phyloP scores from a whole-genome alignment of 2,888 invertebrate species.

The Phaedon cochleariae region DNA sequence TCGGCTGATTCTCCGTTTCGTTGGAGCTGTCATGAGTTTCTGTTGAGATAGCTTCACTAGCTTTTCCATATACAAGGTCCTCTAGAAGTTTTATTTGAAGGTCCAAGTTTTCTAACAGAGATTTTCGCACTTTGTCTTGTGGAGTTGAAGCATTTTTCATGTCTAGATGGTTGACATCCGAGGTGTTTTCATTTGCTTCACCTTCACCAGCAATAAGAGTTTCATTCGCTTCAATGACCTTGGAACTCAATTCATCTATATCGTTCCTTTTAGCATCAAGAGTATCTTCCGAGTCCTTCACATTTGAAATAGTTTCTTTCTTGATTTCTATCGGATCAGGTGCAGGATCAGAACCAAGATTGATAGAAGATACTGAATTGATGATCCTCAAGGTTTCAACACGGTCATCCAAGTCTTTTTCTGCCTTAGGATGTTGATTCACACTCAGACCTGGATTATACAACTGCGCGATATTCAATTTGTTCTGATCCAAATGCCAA shows the following conservation, averaged over 20 bases:
- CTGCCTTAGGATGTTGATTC: background rate
- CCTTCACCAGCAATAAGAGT: too few species aligned
- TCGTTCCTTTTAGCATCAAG: too few species aligned
- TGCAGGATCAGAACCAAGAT: too few species aligned
- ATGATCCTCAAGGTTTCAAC: background rate
- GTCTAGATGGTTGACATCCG: background rate
- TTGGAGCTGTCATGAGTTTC: too few species aligned
- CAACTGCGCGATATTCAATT: background rate
- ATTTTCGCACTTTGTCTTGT: background rate
- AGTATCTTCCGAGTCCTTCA: too few species aligned
- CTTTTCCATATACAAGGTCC: background rate
- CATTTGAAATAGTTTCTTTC: too few species aligned
- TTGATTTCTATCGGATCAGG: too few species aligned
- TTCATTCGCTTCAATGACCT: too few species aligned
- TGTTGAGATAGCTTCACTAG: background rate
- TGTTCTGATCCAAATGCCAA: background rate
- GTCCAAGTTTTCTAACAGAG: background rate
- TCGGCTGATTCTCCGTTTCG: too few species aligned
- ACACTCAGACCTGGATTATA: background rate
- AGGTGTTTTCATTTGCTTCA: background rate
- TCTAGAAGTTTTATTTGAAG: background rate
- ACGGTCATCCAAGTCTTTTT: background rate
- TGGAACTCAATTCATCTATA: background rate
- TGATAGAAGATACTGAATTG: background rate
- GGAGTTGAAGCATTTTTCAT: too few species aligned